Conservation (phyloP, 2,888 invertebrate species). For the Lasioglossum leucozonium region DNA sequence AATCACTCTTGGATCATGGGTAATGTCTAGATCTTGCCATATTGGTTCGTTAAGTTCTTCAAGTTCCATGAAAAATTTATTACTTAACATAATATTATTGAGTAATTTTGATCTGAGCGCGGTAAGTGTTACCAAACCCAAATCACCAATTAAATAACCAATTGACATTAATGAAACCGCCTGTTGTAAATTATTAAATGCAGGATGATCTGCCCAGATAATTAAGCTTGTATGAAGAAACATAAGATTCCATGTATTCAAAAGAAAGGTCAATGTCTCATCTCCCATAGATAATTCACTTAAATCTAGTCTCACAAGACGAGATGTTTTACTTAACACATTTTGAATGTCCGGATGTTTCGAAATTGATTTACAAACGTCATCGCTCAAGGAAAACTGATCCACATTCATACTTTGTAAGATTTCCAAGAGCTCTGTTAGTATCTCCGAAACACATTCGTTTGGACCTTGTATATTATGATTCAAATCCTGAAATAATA, state of each 20-base stretch:
- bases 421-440: constrained; percentile 73
- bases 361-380: constrained; percentile 60
- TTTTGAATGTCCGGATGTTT: constrained; percentile 65
- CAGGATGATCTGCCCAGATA: constrained; percentile 76
- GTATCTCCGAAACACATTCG: constrained; percentile 76
- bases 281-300: constrained; percentile 80
- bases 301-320: constrained; percentile 76
- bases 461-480: constrained; percentile 70
- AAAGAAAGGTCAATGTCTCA: constrained; percentile 80
- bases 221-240: constrained; percentile 80
- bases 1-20: constrained; percentile 78
- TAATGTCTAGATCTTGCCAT: constrained; percentile 81
- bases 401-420: constrained; percentile 58
- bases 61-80: constrained; percentile 69
- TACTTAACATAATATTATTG: constrained; percentile 66
- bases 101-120: constrained; percentile 79
- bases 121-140: constrained; percentile 81
- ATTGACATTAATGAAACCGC: constrained; percentile 75
- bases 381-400: constrained; percentile 52
- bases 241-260: constrained; percentile 83
- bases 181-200: constrained; percentile 73
- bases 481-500: constrained; percentile 45
- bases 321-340: constrained; percentile 75
- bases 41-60: constrained; percentile 81
- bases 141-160: constrained; percentile 82